Percentiles rank a stretch among this genome's conserved stretches.
Evolutionary conservation across 2,888 invertebrate species (phyloP).

Genomic region (Drosophila mimetica): DNA sequence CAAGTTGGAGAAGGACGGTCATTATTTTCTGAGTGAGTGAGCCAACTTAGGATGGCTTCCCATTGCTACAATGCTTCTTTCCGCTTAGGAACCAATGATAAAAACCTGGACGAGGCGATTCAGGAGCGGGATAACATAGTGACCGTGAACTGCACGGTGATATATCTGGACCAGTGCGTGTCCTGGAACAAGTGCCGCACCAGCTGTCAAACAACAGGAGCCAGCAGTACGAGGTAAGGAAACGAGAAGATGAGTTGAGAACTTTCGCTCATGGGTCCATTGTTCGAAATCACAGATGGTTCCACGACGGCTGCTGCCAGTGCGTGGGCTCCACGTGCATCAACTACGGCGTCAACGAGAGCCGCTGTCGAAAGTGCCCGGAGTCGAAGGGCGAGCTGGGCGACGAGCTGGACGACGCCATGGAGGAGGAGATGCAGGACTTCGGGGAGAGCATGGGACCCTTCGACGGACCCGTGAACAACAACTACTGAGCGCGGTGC

Average conservation of each 20-base stretch:
- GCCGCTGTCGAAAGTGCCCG: constrained; percentile 89
- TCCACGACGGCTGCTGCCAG: constrained; percentile 97
- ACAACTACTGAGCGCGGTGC: constrained; percentile 71
- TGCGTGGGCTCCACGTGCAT: constrained; percentile 95
- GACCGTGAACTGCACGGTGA: constrained; percentile 94
- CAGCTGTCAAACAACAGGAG: constrained; percentile 87
- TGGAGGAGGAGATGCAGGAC: constrained; percentile 85
- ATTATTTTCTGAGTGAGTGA: constrained; percentile 90
- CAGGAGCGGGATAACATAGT: constrained; percentile 85
- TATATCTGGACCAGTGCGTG: constrained; percentile 95
- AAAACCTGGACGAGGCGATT: constrained; percentile 86
- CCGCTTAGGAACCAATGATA: constrained; percentile 87
- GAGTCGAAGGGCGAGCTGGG: constrained; percentile 87
- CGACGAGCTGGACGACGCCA: constrained; percentile 80
- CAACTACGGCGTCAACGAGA: constrained; percentile 95
- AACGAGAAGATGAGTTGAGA: neutral
- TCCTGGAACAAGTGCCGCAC: constrained; percentile 94
- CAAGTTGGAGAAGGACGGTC: constrained; percentile 88
- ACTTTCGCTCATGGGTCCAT: neutral
- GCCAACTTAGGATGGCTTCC: neutral
- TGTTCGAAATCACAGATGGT: constrained; percentile 86
- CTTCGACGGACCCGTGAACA: constrained; percentile 83
- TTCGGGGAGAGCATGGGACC: constrained; percentile 87
- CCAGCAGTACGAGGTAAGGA: constrained; percentile 83
- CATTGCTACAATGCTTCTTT: neutral